phyloP scores from a whole-genome alignment of 2,888 invertebrate species.

The Alloscopus bannaensis region DNA sequence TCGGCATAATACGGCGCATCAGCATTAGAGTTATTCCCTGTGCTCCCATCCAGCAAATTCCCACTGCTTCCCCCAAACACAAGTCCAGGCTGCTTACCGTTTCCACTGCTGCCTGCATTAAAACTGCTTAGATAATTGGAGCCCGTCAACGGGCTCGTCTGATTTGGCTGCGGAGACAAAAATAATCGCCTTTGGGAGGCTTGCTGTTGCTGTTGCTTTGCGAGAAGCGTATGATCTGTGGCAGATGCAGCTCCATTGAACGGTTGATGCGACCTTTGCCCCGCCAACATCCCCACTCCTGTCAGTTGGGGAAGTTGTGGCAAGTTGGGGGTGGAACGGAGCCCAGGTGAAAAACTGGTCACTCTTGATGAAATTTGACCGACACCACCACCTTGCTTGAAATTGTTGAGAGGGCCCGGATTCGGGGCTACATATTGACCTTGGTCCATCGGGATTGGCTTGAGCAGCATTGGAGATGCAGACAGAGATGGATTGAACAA shows the following conservation, averaged over 20 bases:
- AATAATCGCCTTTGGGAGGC: conserved; percentile 65
- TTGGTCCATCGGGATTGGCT: conserved; percentile 35
- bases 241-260: conserved; percentile 39
- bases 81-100: background rate
- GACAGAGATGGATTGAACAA: conserved; percentile 47
- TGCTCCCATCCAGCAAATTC: conserved; percentile 42
- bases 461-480: conserved; percentile 44
- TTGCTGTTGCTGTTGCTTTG: conserved; percentile 45
- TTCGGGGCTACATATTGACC: conserved; percentile 47
- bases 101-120: conserved; percentile 1
- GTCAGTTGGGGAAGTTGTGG: conserved; percentile 67
- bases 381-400: conserved; percentile 27
- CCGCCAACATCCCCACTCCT: conserved; percentile 33
- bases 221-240: conserved; percentile 37
- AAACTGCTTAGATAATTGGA: conserved; percentile 37
- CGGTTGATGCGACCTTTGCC: conserved; percentile 32
- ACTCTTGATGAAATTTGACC: background rate
- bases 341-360: conserved; percentile 37
- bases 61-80: conserved; percentile 63
- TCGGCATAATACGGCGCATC: conserved; percentile 63
- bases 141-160: conserved; percentile 45
- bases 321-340: conserved; percentile 70
- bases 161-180: conserved; percentile 70
- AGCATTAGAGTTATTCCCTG: conserved; percentile 32
- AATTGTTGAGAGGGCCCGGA: conserved; percentile 20